phyloP scores from a whole-genome alignment of 2,888 invertebrate species.

The Tetrapedia diversipes region DNA sequence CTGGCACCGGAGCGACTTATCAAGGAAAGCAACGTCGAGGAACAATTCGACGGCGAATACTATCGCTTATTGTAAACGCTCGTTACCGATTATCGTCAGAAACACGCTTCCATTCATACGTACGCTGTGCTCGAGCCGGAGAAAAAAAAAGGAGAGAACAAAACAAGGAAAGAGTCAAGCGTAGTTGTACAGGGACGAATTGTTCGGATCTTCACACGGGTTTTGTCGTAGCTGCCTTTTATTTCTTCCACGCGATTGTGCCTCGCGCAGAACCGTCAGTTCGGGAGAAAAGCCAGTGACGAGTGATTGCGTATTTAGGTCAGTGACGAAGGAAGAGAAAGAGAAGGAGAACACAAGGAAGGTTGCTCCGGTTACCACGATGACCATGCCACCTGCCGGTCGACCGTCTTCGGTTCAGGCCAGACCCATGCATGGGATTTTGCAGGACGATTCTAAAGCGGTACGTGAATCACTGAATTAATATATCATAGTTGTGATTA shows the following conservation, averaged over 20 bases:
- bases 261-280: background rate
- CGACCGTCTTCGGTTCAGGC: constrained; percentile 81
- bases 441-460: constrained; percentile 78
- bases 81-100: background rate
- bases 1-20: background rate
- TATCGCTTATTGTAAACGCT: background rate
- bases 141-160: background rate
- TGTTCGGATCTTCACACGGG: constrained; percentile 60
- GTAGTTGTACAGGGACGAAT: constrained; percentile 29
- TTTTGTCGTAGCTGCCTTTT: constrained; percentile 73
- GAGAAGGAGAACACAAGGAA: constrained; percentile 93
- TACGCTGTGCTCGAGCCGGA: background rate
- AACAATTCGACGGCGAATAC: background rate
- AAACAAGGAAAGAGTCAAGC: constrained; percentile 23
- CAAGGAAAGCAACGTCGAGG: background rate
- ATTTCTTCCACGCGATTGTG: constrained; percentile 64
- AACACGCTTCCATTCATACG: constrained; percentile 1
- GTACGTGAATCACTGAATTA: constrained; percentile 57
- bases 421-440: constrained; percentile 76
- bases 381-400: constrained; percentile 78
- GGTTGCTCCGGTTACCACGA: constrained; percentile 75
- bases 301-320: constrained; percentile 83
- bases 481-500: too few relatives aligned
- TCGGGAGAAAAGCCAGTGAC: constrained; percentile 25
- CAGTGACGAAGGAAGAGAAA: constrained; percentile 93